Evolutionary conservation across 1,140 invertebrate species (phyloP).

Genomic region (Cotesia glomerata): DNA sequence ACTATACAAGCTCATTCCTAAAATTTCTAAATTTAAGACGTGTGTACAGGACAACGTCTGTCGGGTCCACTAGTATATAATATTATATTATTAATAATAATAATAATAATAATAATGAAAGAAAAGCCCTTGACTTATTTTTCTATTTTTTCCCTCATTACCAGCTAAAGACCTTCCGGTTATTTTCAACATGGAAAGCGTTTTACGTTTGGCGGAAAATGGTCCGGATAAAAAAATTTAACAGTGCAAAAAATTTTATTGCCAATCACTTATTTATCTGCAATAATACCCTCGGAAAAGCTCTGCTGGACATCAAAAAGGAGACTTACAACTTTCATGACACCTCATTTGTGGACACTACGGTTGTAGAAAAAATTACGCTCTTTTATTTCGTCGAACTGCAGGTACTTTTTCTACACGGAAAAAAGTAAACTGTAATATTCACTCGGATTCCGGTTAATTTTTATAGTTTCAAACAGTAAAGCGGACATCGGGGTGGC

Average conservation of each 20-base stretch:
- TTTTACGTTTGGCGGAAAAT: slow-evolving; percentile 82
- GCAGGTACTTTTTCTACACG: slow-evolving; percentile 60
- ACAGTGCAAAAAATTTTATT: slow-evolving; percentile 66
- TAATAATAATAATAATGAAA: no score
- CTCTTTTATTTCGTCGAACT: slow-evolving; percentile 73
- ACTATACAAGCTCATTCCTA: no score
- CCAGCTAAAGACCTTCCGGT: slow-evolving; percentile 75
- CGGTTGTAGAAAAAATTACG: slow-evolving; percentile 65
- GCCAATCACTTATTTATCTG: slow-evolving; percentile 75
- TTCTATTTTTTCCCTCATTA: slow-evolving; percentile 30
- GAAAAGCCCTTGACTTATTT: neutral
- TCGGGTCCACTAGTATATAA: no score
- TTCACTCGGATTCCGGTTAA: no score
- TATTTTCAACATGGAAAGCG: slow-evolving; percentile 81
- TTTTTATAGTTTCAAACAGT: no score
- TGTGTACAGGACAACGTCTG: no score
- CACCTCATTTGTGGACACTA: slow-evolving; percentile 67
- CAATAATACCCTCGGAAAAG: slow-evolving; percentile 73
- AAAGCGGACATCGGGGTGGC: no score
- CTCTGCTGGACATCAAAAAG: slow-evolving; percentile 72
- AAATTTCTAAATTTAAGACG: no score
- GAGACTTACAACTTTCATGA: slow-evolving; percentile 73
- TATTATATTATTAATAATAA: no score
- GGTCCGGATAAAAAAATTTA: slow-evolving; percentile 73
- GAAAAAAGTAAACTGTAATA: neutral